phyloP scores from a whole-genome alignment of 2,888 invertebrate genomes.

The Amphipyra berbera region DNA sequence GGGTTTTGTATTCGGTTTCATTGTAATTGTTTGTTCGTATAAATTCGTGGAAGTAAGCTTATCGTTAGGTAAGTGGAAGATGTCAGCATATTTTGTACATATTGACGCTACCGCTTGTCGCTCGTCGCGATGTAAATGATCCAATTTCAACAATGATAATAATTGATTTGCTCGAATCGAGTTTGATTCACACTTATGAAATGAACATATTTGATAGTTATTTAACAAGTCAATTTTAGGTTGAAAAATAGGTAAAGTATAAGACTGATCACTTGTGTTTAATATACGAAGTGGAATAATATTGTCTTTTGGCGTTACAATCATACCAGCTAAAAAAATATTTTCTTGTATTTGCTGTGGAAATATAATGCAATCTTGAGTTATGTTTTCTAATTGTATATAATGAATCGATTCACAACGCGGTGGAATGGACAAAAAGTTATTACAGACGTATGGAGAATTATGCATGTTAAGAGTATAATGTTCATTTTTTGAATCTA shows the following conservation, averaged over 20 bases:
- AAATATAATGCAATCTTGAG: not conserved
- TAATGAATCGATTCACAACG: conserved; percentile 3
- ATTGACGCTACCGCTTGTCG: not conserved
- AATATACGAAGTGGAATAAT: conserved; percentile 5
- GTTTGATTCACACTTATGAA: not conserved
- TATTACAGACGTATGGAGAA: not conserved
- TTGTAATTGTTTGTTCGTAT: not conserved
- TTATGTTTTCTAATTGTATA: not conserved
- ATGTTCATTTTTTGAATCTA: not conserved
- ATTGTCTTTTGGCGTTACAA: no score
- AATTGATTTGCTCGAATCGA: not conserved
- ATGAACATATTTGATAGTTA: conserved; percentile 4
- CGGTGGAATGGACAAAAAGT: not conserved
- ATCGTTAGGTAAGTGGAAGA: not conserved
- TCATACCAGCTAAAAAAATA: no score
- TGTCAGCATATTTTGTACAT: not conserved
- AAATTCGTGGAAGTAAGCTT: not conserved
- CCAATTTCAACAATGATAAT: conserved; percentile 3
- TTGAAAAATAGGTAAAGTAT: not conserved
- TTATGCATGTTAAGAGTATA: not conserved
- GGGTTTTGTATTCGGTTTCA: not conserved
- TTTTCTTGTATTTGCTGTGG: not conserved
- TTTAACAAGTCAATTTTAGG: conserved; percentile 1
- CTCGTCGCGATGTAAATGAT: conserved; percentile 1
- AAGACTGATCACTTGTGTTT: not conserved